These are phyloP conservation scores for Mythimna vitellina DNA, from an alignment of 2,888 invertebrate species.

Conservation along the genomic window DNA sequence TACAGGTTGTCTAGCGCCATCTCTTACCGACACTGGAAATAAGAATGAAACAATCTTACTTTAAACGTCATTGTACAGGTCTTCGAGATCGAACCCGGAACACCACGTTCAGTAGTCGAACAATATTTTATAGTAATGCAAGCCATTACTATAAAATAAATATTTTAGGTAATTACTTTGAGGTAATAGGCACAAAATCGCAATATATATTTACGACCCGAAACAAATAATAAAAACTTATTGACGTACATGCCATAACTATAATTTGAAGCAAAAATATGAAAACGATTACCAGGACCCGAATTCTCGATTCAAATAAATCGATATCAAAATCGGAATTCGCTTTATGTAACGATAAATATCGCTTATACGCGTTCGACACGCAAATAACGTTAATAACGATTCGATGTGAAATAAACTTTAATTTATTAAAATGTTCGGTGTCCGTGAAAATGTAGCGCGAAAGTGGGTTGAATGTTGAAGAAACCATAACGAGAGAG, in stretches of 20 bases:
- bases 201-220: neutral
- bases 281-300: conserved; percentile 15
- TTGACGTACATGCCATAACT: neutral
- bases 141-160: neutral
- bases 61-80: too few relatives aligned
- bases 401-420: conserved; percentile 38
- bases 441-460: conserved; percentile 50
- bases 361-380: conserved; percentile 31
- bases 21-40: too few relatives aligned
- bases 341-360: conserved; percentile 46
- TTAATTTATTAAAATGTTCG: conserved; percentile 48
- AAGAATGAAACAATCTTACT: too few relatives aligned
- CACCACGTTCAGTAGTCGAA: neutral
- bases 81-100: neutral
- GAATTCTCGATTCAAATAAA: conserved; percentile 35
- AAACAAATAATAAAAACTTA: neutral
- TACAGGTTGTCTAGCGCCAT: too few relatives aligned
- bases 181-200: neutral
- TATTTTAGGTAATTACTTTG: neutral
- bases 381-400: conserved; percentile 40
- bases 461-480: conserved; percentile 57
- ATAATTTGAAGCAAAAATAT: neutral
- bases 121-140: neutral
- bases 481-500: conserved; percentile 46
- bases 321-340: conserved; percentile 47